These are phyloP conservation scores for Dromius quadrimaculatus DNA, from an alignment of 2,888 invertebrate species.

Conservation along the genomic window DNA sequence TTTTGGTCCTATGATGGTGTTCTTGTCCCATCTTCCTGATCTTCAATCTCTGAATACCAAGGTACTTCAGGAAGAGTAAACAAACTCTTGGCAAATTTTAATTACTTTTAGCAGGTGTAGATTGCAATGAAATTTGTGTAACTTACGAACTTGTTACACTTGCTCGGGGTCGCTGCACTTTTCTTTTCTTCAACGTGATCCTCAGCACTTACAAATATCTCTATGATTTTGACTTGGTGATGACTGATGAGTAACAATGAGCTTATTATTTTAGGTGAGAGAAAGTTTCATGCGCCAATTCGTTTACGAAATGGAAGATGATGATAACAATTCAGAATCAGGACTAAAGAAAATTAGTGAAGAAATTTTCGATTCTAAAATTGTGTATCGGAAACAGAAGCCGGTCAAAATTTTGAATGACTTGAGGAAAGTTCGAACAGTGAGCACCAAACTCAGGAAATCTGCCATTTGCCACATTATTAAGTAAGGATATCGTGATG, in stretches of 20 bases:
- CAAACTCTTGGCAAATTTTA: too few relatives aligned
- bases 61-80: too few relatives aligned
- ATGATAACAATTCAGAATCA: conserved; percentile 74
- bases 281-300: conserved; percentile 99
- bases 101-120: too few relatives aligned
- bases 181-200: too few relatives aligned
- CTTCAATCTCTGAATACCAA: too few relatives aligned
- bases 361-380: conserved; percentile 79
- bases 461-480: conserved; percentile 89
- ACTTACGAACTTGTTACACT: too few relatives aligned
- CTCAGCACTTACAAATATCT: too few relatives aligned
- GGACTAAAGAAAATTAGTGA: conserved; percentile 69
- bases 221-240: too few relatives aligned
- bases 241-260: conserved; percentile 17
- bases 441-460: conserved; percentile 82
- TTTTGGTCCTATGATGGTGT: too few relatives aligned
- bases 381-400: conserved; percentile 85
- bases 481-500: conserved; percentile 78
- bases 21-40: too few relatives aligned
- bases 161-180: too few relatives aligned
- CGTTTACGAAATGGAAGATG: conserved; percentile 88
- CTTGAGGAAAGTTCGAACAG: conserved; percentile 85
- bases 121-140: too few relatives aligned
- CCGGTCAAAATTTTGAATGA: conserved; percentile 85
- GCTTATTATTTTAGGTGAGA: conserved; percentile 76